These are phyloP conservation scores for Euplagia quadripunctaria DNA, from an alignment of 2,888 invertebrate genomes.

Conservation along the genomic window DNA sequence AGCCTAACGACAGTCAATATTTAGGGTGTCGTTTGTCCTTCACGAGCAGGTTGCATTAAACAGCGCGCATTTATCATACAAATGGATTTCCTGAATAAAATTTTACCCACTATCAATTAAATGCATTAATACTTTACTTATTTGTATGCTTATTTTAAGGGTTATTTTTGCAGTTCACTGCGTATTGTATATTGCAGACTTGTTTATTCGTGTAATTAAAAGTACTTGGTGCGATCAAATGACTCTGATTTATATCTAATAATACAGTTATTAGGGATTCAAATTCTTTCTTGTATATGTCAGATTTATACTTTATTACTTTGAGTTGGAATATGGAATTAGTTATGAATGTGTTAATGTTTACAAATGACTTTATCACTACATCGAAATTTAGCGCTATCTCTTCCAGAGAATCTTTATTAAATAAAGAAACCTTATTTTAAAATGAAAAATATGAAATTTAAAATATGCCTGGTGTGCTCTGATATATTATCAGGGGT, in stretches of 20 bases:
- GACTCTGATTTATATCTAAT: neutral
- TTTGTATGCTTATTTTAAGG: constrained; percentile 19
- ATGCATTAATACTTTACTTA: constrained; percentile 43
- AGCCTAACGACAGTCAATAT: constrained; percentile 24
- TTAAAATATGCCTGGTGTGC: no score
- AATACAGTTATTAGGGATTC: neutral
- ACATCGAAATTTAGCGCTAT: neutral
- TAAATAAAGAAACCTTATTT: no score
- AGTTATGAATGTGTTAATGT: neutral
- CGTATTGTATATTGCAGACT: no score
- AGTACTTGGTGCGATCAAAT: no score
- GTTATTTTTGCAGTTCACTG: neutral
- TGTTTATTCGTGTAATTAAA: no score
- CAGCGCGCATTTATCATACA: constrained; percentile 68
- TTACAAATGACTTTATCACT: neutral
- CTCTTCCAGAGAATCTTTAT: no score
- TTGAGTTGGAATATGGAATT: neutral
- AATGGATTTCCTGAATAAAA: constrained; percentile 71
- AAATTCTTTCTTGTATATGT: neutral
- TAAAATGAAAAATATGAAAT: no score
- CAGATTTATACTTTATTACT: no score
- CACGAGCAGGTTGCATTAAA: constrained; percentile 49
- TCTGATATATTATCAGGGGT: no score
- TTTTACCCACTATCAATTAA: constrained; percentile 54
- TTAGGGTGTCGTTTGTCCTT: constrained; percentile 16